Conservation (phyloP, 2,113 vertebrate genomes). For the Callochromis pleurospilus region DNA sequence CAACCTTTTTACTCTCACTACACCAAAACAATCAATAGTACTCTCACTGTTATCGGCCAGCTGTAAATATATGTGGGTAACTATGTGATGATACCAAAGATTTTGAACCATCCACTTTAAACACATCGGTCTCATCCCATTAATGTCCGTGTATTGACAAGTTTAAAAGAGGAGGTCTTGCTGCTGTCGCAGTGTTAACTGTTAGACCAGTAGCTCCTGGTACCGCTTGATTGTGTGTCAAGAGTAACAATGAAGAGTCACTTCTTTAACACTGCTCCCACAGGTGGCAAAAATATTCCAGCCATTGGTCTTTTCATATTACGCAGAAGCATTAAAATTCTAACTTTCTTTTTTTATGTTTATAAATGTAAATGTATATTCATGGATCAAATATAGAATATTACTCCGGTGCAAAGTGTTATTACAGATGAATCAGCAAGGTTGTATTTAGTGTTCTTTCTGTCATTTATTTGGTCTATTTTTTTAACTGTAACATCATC, state of each 20-base stretch:
- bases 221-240: background rate
- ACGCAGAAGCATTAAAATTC: background rate
- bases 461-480: background rate
- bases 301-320: background rate
- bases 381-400: background rate
- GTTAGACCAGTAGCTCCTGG: background rate
- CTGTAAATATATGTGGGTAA: slow-evolving; percentile 14
- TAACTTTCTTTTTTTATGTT: background rate
- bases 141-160: background rate
- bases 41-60: background rate
- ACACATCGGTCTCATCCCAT: slow-evolving; percentile 8
- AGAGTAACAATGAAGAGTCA: background rate
- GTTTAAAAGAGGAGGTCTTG: background rate
- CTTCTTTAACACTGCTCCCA: background rate
- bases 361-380: background rate
- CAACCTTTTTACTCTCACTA: background rate
- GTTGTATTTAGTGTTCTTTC: background rate
- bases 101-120: slow-evolving; percentile 12
- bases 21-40: slow-evolving; percentile 14
- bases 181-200: background rate
- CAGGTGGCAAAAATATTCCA: background rate
- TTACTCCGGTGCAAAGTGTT: background rate
- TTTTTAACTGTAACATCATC: background rate
- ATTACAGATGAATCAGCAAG: background rate
- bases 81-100: slow-evolving; percentile 2